Percentiles rank a stretch among this genome's conserved stretches.
Evolutionary conservation across 2,888 invertebrate species (phyloP).

Genomic region (Ochropacha duplaris): DNA sequence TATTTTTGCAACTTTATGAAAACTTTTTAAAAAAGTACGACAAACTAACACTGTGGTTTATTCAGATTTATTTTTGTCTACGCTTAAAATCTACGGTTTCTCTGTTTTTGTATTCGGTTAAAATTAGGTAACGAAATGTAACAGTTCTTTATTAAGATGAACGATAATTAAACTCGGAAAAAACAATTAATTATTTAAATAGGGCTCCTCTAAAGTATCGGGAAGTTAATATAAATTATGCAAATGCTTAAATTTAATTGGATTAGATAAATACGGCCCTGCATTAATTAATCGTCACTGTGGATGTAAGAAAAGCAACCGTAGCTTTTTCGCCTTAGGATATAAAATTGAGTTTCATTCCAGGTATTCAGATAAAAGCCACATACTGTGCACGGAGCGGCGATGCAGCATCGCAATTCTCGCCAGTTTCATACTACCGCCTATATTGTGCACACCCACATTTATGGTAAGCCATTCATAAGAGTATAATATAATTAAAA

Average conservation of each 20-base stretch:
- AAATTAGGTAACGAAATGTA: not conserved
- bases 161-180: not conserved
- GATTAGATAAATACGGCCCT: not conserved
- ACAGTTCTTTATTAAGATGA: not conserved
- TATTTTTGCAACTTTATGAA: too few species aligned
- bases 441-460: slow-evolving; percentile 92
- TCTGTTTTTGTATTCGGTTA: not conserved
- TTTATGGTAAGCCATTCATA: slow-evolving; percentile 82
- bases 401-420: slow-evolving; percentile 91
- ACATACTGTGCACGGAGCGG: slow-evolving; percentile 88
- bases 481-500: slow-evolving; percentile 7
- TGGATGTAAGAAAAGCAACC: not conserved
- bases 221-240: not conserved
- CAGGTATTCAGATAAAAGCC: slow-evolving; percentile 91
- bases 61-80: not conserved
- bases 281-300: not conserved
- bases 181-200: slow-evolving; percentile 2
- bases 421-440: slow-evolving; percentile 89
- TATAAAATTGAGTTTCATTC: slow-evolving; percentile 21
- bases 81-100: too few species aligned
- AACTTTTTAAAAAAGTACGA: too few species aligned
- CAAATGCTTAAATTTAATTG: slow-evolving; percentile 1
- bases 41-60: not conserved
- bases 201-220: not conserved
- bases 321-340: not conserved